Percentiles rank a stretch among this genome's conserved stretches.
Evolutionary conservation across 2,888 invertebrate genomes (phyloP).

Genomic region (Trilocha varians): DNA sequence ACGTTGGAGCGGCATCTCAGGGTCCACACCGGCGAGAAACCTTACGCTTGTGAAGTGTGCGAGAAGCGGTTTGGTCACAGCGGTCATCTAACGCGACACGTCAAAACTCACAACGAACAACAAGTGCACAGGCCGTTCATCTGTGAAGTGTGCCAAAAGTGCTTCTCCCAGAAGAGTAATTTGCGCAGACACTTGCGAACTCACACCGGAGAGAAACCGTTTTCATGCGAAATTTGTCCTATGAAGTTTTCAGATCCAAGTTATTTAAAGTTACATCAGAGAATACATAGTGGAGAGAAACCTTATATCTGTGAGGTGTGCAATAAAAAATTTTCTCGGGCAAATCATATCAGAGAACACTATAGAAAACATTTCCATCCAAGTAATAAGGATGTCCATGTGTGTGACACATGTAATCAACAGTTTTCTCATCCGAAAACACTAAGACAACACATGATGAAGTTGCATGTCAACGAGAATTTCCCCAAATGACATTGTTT

Average conservation of each 20-base stretch:
- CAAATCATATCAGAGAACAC: too few relatives aligned
- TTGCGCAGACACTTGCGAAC: slow-evolving; percentile 9
- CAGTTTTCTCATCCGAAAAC: too few relatives aligned
- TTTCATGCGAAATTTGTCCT: slow-evolving; percentile 6
- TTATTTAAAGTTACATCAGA: slow-evolving; percentile 10
- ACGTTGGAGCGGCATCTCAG: not conserved
- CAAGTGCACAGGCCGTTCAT: slow-evolving; percentile 1
- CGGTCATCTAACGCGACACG: not conserved
- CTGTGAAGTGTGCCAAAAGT: slow-evolving; percentile 4
- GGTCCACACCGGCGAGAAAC: not conserved
- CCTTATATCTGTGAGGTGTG: slow-evolving; percentile 7
- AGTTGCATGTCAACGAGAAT: too few relatives aligned
- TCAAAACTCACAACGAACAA: slow-evolving; percentile 1
- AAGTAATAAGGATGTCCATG: too few relatives aligned
- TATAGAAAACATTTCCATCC: too few relatives aligned
- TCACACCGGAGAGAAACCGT: slow-evolving; percentile 7
- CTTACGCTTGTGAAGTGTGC: slow-evolving; percentile 1
- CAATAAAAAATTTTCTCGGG: slow-evolving; percentile 2
- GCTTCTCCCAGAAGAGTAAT: not conserved
- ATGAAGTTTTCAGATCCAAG: slow-evolving; percentile 3
- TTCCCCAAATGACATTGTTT: too few relatives aligned
- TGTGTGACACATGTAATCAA: too few relatives aligned
- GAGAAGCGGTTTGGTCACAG: not conserved
- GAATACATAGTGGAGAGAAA: slow-evolving; percentile 13
- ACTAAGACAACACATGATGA: too few relatives aligned